These are phyloP conservation scores for Hemicrepidius hirtus DNA, from an alignment of 2,888 invertebrate genomes.

Conservation along the genomic window DNA sequence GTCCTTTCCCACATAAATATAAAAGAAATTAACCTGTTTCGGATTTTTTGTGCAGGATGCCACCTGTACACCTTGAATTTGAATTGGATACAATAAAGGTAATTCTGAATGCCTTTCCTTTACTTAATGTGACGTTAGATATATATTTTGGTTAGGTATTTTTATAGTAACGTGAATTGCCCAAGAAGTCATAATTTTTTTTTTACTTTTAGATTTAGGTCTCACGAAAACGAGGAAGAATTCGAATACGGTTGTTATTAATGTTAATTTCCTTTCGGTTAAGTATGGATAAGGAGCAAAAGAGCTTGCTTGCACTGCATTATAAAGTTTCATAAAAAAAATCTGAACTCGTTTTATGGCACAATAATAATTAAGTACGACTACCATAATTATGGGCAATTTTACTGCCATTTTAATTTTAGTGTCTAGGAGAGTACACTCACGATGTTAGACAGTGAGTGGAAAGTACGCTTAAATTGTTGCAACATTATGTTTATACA, in stretches of 20 bases:
- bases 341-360: slow-evolving; percentile 38
- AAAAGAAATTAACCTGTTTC: slow-evolving; percentile 67
- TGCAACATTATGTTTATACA: slow-evolving; percentile 32
- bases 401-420: slow-evolving; percentile 48
- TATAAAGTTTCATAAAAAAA: slow-evolving; percentile 36
- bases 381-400: slow-evolving; percentile 46
- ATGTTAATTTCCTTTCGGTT: background rate
- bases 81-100: slow-evolving; percentile 39
- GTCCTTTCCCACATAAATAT: slow-evolving; percentile 67
- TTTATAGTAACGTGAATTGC: background rate
- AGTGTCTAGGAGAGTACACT: slow-evolving; percentile 34
- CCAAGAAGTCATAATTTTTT: background rate
- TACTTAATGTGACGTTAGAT: slow-evolving; percentile 26
- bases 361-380: slow-evolving; percentile 45
- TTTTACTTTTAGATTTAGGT: background rate
- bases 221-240: slow-evolving; percentile 9
- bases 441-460: slow-evolving; percentile 37
- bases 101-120: slow-evolving; percentile 32
- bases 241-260: slow-evolving; percentile 2
- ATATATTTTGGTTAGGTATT: slow-evolving; percentile 15
- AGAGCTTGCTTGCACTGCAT: slow-evolving; percentile 11
- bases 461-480: slow-evolving; percentile 35
- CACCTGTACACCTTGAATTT: slow-evolving; percentile 45
- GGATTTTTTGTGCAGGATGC: slow-evolving; percentile 49
- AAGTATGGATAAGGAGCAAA: background rate